phyloP scores from a whole-genome alignment of 1,140 invertebrate species.

The Temnothorax nylanderi region DNA sequence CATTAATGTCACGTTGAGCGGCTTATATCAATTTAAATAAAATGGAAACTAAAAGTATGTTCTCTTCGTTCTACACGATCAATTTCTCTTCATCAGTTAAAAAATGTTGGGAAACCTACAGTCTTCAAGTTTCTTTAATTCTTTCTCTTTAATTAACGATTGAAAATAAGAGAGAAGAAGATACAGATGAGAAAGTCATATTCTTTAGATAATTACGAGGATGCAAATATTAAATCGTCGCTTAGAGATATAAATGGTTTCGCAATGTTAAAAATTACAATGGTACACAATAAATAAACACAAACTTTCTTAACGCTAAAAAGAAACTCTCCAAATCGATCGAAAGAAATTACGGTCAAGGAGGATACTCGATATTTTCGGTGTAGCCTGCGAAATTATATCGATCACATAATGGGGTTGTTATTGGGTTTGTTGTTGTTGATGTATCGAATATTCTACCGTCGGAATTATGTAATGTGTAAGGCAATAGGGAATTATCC shows the following conservation, averaged over 20 bases:
- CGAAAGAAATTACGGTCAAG: not conserved
- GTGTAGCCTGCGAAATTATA: not conserved
- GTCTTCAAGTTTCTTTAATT: not conserved
- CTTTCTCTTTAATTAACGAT: not conserved
- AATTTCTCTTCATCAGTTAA: not conserved
- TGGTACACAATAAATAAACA: not conserved
- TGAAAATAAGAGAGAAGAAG: not conserved
- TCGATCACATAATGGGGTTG: not conserved
- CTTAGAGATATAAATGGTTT: not conserved
- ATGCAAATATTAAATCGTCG: not conserved
- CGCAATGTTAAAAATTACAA: not conserved
- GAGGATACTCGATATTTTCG: not conserved
- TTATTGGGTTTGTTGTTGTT: not conserved
- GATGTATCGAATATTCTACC: too few species aligned
- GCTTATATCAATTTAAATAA: not conserved
- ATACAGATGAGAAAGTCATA: not conserved
- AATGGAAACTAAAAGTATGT: not conserved
- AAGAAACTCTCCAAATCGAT: not conserved
- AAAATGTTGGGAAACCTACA: not conserved
- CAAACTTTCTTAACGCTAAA: not conserved
- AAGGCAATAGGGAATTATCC: not conserved
- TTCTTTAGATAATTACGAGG: not conserved
- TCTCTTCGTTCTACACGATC: too few species aligned
- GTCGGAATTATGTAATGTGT: slow-evolving; percentile 6
- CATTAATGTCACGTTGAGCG: not conserved